These are phyloP conservation scores for Mythimna loreyi DNA, from an alignment of 2,888 invertebrate genomes.

Conservation along the genomic window DNA sequence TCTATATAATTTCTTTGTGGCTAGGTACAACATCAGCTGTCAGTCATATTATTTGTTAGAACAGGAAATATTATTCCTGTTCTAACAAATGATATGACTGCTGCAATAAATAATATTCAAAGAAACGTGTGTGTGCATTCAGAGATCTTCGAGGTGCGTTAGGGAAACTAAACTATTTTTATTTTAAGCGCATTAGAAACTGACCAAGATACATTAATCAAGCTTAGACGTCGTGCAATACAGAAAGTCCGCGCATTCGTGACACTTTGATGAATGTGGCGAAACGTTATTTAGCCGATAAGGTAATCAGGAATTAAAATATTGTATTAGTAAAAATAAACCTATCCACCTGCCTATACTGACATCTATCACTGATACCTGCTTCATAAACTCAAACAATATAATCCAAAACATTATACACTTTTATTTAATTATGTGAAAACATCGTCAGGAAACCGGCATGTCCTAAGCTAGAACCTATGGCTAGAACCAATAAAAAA, in stretches of 20 bases:
- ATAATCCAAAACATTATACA: no score
- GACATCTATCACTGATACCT: background rate
- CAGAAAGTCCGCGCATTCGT: background rate
- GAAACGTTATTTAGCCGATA: slow-evolving; percentile 9
- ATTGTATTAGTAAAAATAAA: background rate
- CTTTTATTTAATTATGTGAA: no score
- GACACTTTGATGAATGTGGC: background rate
- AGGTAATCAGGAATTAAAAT: background rate
- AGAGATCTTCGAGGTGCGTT: no score
- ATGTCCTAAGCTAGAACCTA: no score
- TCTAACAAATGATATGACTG: no score
- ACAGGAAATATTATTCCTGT: no score
- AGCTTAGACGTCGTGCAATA: background rate
- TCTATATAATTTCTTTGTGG: no score
- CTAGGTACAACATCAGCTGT: no score
- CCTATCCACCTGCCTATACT: background rate
- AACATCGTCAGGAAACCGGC: no score
- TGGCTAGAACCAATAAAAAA: no score
- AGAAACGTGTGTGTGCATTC: background rate
- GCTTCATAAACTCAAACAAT: background rate
- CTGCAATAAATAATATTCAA: background rate
- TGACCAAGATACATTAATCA: background rate
- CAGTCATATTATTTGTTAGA: no score
- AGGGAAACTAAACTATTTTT: background rate
- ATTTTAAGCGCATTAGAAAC: background rate